phyloP scores from a whole-genome alignment of 53 echinoderm and acorn worm genomes.

The Pentamera pediparva region DNA sequence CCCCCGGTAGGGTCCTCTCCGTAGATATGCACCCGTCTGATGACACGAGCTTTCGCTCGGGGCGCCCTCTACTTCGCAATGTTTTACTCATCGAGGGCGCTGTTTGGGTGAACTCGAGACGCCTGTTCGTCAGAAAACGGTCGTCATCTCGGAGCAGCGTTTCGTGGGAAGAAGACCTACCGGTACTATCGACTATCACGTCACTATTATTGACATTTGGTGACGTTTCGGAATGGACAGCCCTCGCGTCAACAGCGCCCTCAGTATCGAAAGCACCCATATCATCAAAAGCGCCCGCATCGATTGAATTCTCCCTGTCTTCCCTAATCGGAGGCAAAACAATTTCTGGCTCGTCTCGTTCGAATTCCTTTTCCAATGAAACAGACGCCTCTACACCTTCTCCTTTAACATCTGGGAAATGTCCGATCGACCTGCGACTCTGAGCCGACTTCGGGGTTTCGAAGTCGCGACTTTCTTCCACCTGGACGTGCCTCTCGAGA shows the following conservation, averaged over 20 bases:
- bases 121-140: neutral
- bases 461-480: neutral
- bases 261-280: neutral
- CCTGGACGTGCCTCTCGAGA: neutral
- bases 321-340: neutral
- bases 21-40: neutral
- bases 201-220: no score
- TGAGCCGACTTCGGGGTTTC: neutral
- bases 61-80: neutral
- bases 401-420: no score
- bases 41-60: neutral
- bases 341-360: neutral
- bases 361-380: neutral
- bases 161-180: neutral
- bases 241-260: neutral
- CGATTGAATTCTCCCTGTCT: neutral
- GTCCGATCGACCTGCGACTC: no score
- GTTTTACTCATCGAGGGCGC: neutral
- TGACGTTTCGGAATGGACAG: neutral
- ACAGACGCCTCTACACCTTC: neutral
- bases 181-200: neutral
- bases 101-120: constrained; percentile 3
- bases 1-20: neutral
- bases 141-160: neutral
- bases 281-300: neutral